Conservation (phyloP, 2,888 invertebrate species). For the Bugula neritina region DNA sequence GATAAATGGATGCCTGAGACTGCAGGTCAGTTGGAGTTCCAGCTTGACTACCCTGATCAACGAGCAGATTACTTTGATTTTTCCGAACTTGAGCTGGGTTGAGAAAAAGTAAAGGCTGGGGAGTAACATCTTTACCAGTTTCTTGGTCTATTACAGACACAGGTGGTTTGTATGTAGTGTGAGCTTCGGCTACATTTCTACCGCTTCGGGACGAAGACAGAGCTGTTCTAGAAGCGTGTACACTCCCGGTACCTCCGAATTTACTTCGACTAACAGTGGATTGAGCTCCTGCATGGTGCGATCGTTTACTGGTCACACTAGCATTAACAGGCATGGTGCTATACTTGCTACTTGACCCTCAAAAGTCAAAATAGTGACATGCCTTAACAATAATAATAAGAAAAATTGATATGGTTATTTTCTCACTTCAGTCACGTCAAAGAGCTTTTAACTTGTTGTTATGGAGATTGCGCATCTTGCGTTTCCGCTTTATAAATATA, state of each 20-base stretch:
- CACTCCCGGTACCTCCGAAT: slow-evolving; percentile 31
- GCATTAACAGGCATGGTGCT: background rate
- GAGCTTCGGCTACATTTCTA: slow-evolving; percentile 34
- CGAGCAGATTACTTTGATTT: slow-evolving; percentile 45
- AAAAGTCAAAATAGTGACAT: too few species aligned
- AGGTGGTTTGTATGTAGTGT: background rate
- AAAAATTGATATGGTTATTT: too few species aligned
- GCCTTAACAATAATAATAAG: too few species aligned
- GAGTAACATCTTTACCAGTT: slow-evolving; percentile 49
- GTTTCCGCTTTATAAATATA: too few species aligned
- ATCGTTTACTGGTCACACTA: slow-evolving; percentile 2
- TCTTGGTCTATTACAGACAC: slow-evolving; percentile 33
- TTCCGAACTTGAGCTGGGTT: slow-evolving; percentile 42
- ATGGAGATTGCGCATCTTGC: background rate
- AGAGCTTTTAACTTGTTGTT: background rate
- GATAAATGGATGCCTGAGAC: slow-evolving; percentile 46
- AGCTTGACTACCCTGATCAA: slow-evolving; percentile 32
- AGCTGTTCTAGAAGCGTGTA: slow-evolving; percentile 38
- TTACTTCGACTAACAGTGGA: slow-evolving; percentile 29
- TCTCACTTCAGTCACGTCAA: too few species aligned
- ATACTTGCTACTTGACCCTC: too few species aligned
- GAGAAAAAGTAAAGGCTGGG: slow-evolving; percentile 41
- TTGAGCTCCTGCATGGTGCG: slow-evolving; percentile 12
- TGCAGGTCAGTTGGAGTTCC: slow-evolving; percentile 45
- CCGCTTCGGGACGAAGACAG: slow-evolving; percentile 40